These are phyloP conservation scores for Punctoribates punctum DNA, from an alignment of 2,888 invertebrate species.

Conservation along the genomic window DNA sequence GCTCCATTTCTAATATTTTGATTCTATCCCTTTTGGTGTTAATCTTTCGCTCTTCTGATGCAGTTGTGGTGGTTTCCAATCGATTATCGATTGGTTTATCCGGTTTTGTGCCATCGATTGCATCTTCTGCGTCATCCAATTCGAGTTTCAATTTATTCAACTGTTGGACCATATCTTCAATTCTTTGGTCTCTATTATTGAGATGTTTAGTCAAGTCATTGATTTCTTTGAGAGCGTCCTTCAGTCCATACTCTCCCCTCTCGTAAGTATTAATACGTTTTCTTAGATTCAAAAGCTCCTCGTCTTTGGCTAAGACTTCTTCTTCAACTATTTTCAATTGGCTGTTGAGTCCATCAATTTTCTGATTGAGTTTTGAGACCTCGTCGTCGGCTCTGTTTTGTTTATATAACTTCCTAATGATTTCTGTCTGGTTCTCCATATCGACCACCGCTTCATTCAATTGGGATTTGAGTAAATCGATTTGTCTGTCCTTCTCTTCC, in stretches of 20 bases:
- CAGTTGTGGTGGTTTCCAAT: background rate
- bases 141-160: slow-evolving; percentile 38
- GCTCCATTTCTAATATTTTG: slow-evolving; percentile 27
- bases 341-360: background rate
- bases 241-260: slow-evolving; percentile 39
- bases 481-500: slow-evolving; percentile 25
- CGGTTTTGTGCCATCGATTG: slow-evolving; percentile 18
- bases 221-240: slow-evolving; percentile 37
- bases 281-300: slow-evolving; percentile 3
- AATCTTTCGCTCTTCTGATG: background rate
- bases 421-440: slow-evolving; percentile 32
- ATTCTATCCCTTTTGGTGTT: background rate
- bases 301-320: slow-evolving; percentile 36
- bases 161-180: slow-evolving; percentile 37
- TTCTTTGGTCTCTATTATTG: slow-evolving; percentile 1
- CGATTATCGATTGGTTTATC: background rate
- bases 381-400: background rate
- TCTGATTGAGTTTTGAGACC: background rate
- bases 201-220: slow-evolving; percentile 31
- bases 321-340: slow-evolving; percentile 28
- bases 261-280: slow-evolving; percentile 29
- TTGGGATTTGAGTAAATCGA: slow-evolving; percentile 35
- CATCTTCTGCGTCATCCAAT: slow-evolving; percentile 33
- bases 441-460: slow-evolving; percentile 30
- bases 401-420: slow-evolving; percentile 28